phyloP scores from a whole-genome alignment of 2,113 vertebrate genomes.

The Psephotus haematonotus region DNA sequence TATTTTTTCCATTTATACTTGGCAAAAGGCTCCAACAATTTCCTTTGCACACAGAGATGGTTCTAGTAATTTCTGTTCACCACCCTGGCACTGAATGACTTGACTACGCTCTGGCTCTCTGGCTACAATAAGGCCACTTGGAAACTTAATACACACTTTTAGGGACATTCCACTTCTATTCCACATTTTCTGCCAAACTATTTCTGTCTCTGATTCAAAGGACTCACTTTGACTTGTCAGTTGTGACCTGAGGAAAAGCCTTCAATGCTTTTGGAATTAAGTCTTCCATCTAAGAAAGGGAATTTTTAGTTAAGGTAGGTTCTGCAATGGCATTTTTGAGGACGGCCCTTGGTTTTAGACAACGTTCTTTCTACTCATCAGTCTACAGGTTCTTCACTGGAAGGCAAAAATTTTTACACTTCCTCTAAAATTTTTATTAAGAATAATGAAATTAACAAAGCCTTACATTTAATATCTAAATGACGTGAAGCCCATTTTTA shows the following conservation, averaged over 20 bases:
- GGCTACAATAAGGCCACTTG: background rate
- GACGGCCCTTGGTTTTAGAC: background rate
- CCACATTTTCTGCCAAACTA: background rate
- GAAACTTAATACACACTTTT: background rate
- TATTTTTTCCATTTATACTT: background rate
- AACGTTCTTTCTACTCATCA: background rate
- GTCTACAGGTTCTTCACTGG: background rate
- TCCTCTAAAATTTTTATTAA: background rate
- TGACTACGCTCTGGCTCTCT: background rate
- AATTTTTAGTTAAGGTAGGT: background rate
- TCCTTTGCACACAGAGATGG: background rate
- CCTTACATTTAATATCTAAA: background rate
- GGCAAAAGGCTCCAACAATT: background rate
- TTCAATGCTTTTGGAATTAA: background rate
- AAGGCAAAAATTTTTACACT: background rate
- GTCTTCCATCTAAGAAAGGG: background rate
- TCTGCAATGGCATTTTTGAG: background rate
- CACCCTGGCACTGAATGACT: background rate
- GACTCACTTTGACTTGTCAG: background rate
- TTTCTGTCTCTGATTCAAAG: background rate
- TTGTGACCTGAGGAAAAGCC: background rate
- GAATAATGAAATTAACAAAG: background rate
- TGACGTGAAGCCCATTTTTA: background rate
- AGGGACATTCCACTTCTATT: background rate
- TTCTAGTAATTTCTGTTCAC: background rate